These are phyloP conservation scores for Sparus aurata DNA, from an alignment of 2,797 vertebrate genomes.

Conservation along the genomic window DNA sequence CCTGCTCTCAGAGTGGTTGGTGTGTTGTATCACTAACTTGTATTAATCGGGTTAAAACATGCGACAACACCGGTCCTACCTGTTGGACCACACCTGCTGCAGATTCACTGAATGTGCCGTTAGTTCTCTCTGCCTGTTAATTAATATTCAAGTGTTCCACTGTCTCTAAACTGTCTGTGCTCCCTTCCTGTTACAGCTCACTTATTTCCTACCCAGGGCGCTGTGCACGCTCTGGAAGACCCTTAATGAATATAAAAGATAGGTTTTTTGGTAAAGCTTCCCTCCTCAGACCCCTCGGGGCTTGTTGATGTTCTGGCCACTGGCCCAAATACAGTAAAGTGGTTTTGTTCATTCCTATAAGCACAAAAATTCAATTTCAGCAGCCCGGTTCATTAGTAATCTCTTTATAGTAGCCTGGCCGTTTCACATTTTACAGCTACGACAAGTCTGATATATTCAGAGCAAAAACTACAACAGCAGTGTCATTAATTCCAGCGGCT, in stretches of 20 bases:
- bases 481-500: too few species aligned
- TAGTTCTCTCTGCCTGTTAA: conserved; percentile 1
- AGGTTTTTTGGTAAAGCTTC: conserved; percentile 37
- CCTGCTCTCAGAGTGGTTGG: neutral
- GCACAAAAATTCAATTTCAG: conserved; percentile 2
- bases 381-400: conserved; percentile 6
- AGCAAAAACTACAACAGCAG: neutral
- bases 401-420: neutral
- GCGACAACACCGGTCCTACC: neutral
- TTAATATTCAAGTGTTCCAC: conserved; percentile 29
- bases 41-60: neutral
- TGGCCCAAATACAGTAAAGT: conserved; percentile 35
- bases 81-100: neutral
- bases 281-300: conserved; percentile 27
- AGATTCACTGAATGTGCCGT: neutral
- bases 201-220: conserved; percentile 27
- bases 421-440: neutral
- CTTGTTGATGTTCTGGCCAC: conserved; percentile 31
- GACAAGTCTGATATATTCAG: neutral
- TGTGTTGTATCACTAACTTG: neutral
- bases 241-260: conserved; percentile 58
- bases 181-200: conserved; percentile 38
- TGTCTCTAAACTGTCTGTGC: conserved; percentile 9
- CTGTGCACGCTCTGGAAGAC: conserved; percentile 19
- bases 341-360: conserved; percentile 19